Evolutionary conservation across 1,140 invertebrate species (phyloP).

Genomic region (Papilio helenus): DNA sequence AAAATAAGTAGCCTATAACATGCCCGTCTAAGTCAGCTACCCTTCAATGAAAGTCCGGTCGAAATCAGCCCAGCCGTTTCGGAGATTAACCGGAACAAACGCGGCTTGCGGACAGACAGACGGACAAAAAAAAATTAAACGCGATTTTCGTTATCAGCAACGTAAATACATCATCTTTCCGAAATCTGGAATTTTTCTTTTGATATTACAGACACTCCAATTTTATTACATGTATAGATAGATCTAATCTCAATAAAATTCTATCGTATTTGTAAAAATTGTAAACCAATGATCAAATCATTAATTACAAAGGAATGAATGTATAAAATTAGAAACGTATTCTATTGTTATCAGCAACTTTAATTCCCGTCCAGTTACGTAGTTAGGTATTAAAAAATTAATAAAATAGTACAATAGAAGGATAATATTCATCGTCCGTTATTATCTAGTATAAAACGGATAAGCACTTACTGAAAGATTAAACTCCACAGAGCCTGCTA

Average conservation of each 20-base stretch:
- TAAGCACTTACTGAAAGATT: not conserved
- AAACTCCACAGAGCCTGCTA: not conserved
- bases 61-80: too few species aligned
- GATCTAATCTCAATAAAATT: not conserved
- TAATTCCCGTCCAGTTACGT: not conserved
- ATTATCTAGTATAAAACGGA: not conserved
- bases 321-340: not conserved
- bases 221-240: too few species aligned
- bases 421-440: not conserved
- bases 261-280: not conserved
- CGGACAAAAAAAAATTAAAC: too few species aligned
- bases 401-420: not conserved
- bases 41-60: too few species aligned
- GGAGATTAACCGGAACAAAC: too few species aligned
- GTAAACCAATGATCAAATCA: not conserved
- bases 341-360: not conserved
- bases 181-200: too few species aligned
- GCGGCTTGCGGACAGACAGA: too few species aligned
- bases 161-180: too few species aligned
- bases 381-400: not conserved
- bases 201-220: too few species aligned
- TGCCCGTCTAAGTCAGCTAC: too few species aligned
- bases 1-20: too few species aligned
- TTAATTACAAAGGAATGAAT: not conserved
- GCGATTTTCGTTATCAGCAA: too few species aligned